Base-by-base conservation (phyloP, 2,888 invertebrate species). In the Sesia apiformis region DNA sequence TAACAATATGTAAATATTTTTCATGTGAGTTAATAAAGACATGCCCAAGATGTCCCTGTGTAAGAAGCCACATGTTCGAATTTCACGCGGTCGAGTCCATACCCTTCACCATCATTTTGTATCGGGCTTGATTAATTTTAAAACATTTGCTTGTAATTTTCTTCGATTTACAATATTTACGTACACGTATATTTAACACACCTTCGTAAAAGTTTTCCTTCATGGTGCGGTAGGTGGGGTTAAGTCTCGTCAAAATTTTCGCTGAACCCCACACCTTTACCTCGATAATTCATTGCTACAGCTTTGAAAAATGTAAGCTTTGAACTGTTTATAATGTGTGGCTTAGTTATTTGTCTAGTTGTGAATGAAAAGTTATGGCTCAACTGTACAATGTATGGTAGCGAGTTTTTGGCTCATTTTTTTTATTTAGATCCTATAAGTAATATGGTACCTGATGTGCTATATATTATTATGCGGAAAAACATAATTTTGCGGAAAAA, bases 31-130 rank as follows among this genome's bases (percentile, higher is more conserved):
- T 56, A 23, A 23, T 23, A 2, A 73, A 73, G 76, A 79, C 71
- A 75, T 73, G 74, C 64, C 72, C 81, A 84, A 85, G 79, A 84
- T 86, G 84, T 84, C 82, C 74, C 68, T 51, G 5, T 74, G 58
- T 61, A 23, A 23, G 69, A 66, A 81, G 83, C 86, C 88, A 87
- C 88, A 88, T 88, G 88, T 88, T 84, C 81, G 73, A 57, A 63
- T 64, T 70, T 72, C 80, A 76, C 79, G 79, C 74, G 67, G 63
- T 66, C 65, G 63, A 58, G 67, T 67, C 61, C 60, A 65, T 69
- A 7, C 5, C 7, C 5, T n/a, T 42, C 42, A 50, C 8, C 8
- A 50, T 8, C 38, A 38, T 50, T 50, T 23, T 3, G 38, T 50
- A 6, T 50, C 39, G 7, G 42, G 42, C 5, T 38, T 38, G 50